These are phyloP conservation scores for Pristiophorus japonicus DNA, from an alignment of 2,113 vertebrate species.

Conservation along the genomic window DNA sequence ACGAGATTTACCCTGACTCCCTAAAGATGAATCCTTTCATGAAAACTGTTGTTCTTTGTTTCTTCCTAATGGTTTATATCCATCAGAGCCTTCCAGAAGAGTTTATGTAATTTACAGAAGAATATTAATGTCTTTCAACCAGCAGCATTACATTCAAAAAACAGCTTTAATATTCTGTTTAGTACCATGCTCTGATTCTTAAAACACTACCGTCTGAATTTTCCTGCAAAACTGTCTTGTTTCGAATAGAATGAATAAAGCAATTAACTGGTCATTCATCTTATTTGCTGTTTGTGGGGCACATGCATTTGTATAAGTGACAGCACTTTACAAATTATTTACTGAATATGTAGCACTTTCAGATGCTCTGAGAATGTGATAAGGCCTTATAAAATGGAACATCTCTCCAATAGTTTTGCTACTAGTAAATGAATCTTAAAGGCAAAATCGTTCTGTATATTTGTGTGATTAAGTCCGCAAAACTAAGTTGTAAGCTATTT, in stretches of 20 bases:
- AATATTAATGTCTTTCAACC: neutral
- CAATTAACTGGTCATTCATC: neutral
- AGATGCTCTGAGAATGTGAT: neutral
- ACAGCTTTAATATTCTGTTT: neutral
- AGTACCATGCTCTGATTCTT: neutral
- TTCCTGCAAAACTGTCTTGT: neutral
- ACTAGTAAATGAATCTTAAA: neutral
- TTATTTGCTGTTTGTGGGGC: neutral
- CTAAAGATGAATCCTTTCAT: neutral
- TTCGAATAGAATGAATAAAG: neutral
- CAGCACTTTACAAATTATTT: neutral
- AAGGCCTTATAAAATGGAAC: neutral
- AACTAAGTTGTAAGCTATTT: neutral
- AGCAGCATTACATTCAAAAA: neutral
- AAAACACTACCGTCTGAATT: neutral
- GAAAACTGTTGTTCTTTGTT: neutral
- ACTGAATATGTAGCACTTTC: neutral
- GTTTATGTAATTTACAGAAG: neutral
- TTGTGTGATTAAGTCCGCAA: neutral
- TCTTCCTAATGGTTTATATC: neutral
- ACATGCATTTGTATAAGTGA: neutral
- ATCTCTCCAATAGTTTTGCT: neutral
- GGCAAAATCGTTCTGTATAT: neutral
- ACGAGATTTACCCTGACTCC: neutral
- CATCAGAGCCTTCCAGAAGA: neutral